Conservation (phyloP, 2,113 vertebrate genomes). For the Ailurus styani region DNA sequence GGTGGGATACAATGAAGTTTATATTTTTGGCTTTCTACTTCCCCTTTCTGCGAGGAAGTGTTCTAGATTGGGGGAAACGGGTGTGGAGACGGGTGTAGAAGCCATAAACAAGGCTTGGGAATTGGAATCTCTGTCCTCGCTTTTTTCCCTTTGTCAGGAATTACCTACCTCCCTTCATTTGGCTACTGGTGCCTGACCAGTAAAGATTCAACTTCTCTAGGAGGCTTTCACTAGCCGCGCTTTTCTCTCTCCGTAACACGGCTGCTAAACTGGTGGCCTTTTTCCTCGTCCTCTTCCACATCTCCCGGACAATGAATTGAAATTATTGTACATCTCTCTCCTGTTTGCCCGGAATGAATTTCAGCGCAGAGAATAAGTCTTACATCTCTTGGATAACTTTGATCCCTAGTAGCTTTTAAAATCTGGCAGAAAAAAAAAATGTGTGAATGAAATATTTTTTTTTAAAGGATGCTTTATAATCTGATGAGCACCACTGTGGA, state of each 20-base stretch:
- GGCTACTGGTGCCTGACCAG: too few relatives aligned
- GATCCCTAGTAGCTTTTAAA: neutral
- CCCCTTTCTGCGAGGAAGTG: neutral
- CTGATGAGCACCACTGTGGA: neutral
- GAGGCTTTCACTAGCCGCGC: neutral
- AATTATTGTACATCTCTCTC: neutral
- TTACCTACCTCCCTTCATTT: neutral
- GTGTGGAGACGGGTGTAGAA: neutral
- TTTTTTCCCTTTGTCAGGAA: neutral
- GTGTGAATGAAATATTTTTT: neutral
- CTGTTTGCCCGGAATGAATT: too few relatives aligned
- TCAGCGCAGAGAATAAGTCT: neutral
- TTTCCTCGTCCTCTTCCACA: neutral
- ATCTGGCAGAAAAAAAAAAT: neutral
- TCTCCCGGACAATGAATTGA: neutral
- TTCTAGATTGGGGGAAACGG: neutral
- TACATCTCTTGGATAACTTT: neutral
- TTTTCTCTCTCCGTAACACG: fast-evolving
- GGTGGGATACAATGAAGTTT: neutral
- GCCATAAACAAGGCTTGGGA: neutral
- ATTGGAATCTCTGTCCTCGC: neutral
- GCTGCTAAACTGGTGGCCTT: neutral
- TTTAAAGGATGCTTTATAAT: neutral
- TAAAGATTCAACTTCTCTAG: neutral
- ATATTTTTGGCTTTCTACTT: neutral